Evolutionary conservation across 1,140 invertebrate genomes (phyloP), one percentile per base, ranked within the genome.

Genomic region (Periplaneta americana): DNA sequence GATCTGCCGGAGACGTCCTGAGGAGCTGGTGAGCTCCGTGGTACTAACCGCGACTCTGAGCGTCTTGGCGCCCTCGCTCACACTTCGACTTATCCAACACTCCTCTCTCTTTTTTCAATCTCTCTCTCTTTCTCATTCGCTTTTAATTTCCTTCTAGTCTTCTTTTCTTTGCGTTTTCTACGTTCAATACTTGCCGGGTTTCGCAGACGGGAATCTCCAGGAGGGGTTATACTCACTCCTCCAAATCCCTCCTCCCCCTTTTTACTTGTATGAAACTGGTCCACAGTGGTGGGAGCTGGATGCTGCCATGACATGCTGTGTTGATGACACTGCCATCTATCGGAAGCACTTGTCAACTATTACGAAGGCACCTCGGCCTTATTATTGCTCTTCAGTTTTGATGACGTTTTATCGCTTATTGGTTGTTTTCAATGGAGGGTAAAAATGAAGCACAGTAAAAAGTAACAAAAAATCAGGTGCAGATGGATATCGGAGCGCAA

Each of bases 321-420:
- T 81, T 66, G 82, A 81, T 78, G 80, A 48, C 76, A 81, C 35
- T 81, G 82, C 82, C 82, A 83, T 83, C 82, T 83, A 81, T 32
- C 74, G 79, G 80, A 34, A 78, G 28, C 22, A 15, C 4, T n/a
- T 75, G 32, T 75, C 76, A 83, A 81, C 82, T 76, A 81, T 75
- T 75, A 75, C 22, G 48, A 66, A 66, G n/a, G 48, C n/a, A 66
- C 48, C 48, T 66, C 48, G 48, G 22, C 48, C 22, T 9, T 66
- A 5, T 28, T 66, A 28, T 66, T 5, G 48, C 48, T 66, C 48
- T 28, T 66, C 48, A 28, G n/a, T 66, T 66, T n/a, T n/a, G 48
- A 66, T 28, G 48, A n/a, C n/a, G n/a, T n/a, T 2, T 11, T 66
- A 66, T 66, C 48, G 48, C 22, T 28, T 66, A 28, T 66, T 28